Conservation (phyloP, 1,140 invertebrate species). For the Lasaia peninsularis region DNA sequence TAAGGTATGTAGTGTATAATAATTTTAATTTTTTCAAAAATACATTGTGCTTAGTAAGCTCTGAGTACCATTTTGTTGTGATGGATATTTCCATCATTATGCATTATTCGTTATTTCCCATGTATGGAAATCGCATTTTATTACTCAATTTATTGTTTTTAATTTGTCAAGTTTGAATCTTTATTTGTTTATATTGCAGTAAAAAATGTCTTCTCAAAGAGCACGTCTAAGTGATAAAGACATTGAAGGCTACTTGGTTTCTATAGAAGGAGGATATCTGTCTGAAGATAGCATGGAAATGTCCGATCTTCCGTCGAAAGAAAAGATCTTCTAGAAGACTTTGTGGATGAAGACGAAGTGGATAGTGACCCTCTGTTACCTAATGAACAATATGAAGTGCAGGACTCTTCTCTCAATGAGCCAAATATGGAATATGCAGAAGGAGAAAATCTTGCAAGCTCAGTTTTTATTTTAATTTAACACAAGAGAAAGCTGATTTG, state of each 20-base stretch:
- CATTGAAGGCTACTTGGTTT: neutral
- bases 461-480: neutral
- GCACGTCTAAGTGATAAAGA: neutral
- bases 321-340: neutral
- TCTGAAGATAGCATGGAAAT: neutral
- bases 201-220: neutral
- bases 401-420: neutral
- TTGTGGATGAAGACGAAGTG: neutral
- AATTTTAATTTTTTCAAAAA: neutral
- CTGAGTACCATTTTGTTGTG: too few species aligned
- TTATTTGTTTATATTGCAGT: neutral
- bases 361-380: neutral
- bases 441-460: neutral
- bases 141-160: neutral
- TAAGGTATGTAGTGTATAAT: neutral
- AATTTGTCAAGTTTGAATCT: neutral
- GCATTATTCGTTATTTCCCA: neutral
- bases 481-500: neutral
- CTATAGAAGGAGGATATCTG: neutral
- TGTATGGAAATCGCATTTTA: neutral
- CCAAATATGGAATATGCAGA: neutral
- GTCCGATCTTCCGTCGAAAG: neutral
- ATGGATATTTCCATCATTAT: neutral
- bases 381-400: neutral
- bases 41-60: too few species aligned